Evolutionary conservation across 2,888 invertebrate species (phyloP).

Genomic region (Rambutsinella grinnellia): DNA sequence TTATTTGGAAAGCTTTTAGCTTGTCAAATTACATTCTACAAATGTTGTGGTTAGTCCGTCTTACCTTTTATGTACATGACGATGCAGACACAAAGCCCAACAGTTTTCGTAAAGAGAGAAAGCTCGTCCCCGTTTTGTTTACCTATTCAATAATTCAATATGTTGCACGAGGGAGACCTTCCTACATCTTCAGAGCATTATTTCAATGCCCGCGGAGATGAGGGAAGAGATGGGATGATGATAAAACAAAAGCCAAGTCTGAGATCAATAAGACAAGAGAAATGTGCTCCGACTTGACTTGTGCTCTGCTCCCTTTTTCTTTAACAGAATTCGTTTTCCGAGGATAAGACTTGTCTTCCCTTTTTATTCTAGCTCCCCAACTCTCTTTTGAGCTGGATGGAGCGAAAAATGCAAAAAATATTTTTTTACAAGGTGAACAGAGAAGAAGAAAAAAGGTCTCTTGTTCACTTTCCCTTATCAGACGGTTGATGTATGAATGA

Average conservation of each 20-base stretch:
- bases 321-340: background rate
- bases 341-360: background rate
- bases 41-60: conserved; percentile 1
- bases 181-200: too few relatives aligned
- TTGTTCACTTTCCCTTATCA: background rate
- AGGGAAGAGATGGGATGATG: conserved; percentile 33
- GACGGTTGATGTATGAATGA: background rate
- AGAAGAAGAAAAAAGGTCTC: background rate
- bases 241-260: conserved; percentile 51
- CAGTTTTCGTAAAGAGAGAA: conserved; percentile 4
- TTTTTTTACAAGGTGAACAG: background rate
- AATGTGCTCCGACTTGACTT: conserved; percentile 47
- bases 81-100: conserved; percentile 5
- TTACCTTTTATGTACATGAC: conserved; percentile 22
- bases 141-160: conserved; percentile 53
- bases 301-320: conserved; percentile 10
- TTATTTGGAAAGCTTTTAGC: conserved; percentile 22
- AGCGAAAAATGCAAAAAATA: background rate
- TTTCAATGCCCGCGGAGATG: conserved; percentile 15
- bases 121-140: conserved; percentile 29
- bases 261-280: conserved; percentile 49
- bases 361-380: background rate
- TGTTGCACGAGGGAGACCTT: conserved; percentile 34
- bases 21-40: background rate
- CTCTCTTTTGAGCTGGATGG: background rate